Evolutionary conservation across 2,888 invertebrate genomes (phyloP), one percentile per base, ranked within the genome.

Genomic region (Xanthorhoe designata): DNA sequence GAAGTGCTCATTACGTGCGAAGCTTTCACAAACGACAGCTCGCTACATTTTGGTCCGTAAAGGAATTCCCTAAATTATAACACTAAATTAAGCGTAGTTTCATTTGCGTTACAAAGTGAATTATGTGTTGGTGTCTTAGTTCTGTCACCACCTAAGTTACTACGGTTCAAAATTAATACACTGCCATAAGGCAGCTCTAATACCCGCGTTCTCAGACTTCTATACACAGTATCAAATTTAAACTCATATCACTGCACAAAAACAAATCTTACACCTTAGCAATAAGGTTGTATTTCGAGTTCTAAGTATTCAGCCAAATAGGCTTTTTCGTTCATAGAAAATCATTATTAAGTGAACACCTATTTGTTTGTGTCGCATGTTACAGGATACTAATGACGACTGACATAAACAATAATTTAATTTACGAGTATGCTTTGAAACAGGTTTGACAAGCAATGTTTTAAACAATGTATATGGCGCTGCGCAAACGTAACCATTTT

Each of bases 91-190:
- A 91, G 83, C 91, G 87, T 88, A 92, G 90, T 91, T 92, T 92
- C 92, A 93, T 93, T 92, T 92, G 91, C 86, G 89, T 91, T 88
- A 90, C 91, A 85, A 87, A 88, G 91, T 93, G 92, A 92, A 87
- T 92, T 92, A 93, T 93, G 92, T 86, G 87, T 88, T 85, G 89
- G 90, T 92, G 92, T 93, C 93, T 92, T 92, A 92, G 92, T 91
- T 92, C 92, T 92, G 92, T 93, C 93, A 92, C 92, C 92, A 84
- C 88, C 87, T 88, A 92, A 92, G 88, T 92, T 92, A 93, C 92
- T 89, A 91, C 91, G 92, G 92, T 92, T 92, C 92, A 92, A 92
- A 93, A 93, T 93, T 92, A 92, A 93, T 93, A 92, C 92, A 92
- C 87, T 89, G 87, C 92, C 91, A 92, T 93, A 93, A 92, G 92